Percentiles rank a stretch among this genome's conserved stretches.
These are phyloP conservation scores for Hyposmocoma kahamanoa DNA, from an alignment of 1,140 invertebrate species.

Conservation along the genomic window DNA sequence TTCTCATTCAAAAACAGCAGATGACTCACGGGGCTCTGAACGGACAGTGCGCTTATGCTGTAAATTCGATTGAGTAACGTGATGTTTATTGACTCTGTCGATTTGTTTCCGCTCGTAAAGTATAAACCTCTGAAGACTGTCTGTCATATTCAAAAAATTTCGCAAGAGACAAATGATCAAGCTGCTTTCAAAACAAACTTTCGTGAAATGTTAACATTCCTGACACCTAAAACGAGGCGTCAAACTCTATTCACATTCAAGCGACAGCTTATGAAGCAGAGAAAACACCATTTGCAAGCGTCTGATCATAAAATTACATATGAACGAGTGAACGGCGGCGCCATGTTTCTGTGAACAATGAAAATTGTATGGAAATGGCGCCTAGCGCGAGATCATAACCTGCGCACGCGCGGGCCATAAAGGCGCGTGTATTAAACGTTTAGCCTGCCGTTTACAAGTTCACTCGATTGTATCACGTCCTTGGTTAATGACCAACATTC, in stretches of 20 bases:
- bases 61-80: slow-evolving; percentile 25
- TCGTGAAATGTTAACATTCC: slow-evolving; percentile 1
- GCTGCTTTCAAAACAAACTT: background rate
- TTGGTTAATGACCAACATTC: slow-evolving; percentile 21
- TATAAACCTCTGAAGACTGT: background rate
- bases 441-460: slow-evolving; percentile 20
- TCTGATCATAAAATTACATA: slow-evolving; percentile 62
- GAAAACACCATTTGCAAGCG: slow-evolving; percentile 44
- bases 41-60: slow-evolving; percentile 31
- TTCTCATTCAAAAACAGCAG: slow-evolving; percentile 31
- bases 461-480: slow-evolving; percentile 26
- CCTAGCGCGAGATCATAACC: background rate
- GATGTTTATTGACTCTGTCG: slow-evolving; percentile 42
- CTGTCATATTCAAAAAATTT: background rate
- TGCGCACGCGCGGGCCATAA: slow-evolving; percentile 15
- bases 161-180: background rate
- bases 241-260: slow-evolving; percentile 46
- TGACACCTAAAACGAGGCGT: slow-evolving; percentile 12
- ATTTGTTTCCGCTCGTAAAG: slow-evolving; percentile 27
- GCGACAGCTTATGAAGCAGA: slow-evolving; percentile 35
- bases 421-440: slow-evolving; percentile 22
- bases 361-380: slow-evolving; percentile 1
- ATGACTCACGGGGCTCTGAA: slow-evolving; percentile 33
- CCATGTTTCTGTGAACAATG: slow-evolving; percentile 4
- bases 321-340: slow-evolving; percentile 40